A percentile compares a stretch with the other conserved stretches of the same genome.
Evolutionary conservation across 2,797 vertebrate genomes (phyloP).

Genomic region (Anabacerthia variegaticeps): DNA sequence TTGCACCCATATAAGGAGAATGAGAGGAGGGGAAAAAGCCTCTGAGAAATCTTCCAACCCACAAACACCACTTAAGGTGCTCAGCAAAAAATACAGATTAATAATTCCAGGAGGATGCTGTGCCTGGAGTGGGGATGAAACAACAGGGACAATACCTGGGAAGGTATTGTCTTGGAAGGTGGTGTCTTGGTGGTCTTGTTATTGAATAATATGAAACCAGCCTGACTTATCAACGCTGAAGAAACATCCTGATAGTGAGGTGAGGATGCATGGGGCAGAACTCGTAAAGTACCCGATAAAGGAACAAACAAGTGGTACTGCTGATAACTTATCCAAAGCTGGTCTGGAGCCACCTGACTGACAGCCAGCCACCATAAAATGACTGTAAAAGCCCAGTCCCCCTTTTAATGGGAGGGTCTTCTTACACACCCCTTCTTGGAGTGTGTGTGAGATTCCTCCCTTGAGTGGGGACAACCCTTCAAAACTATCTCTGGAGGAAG

Average conservation of each 20-base stretch:
- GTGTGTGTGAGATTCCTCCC: neutral
- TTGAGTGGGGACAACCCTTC: neutral
- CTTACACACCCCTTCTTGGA: neutral
- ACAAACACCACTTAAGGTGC: neutral
- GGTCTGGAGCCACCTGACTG: neutral
- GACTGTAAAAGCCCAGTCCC: neutral
- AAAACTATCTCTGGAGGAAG: neutral
- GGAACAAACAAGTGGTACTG: too few relatives aligned
- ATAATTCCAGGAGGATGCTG: neutral
- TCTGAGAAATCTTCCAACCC: neutral
- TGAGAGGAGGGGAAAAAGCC: fast-evolving
- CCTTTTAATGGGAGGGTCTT: neutral
- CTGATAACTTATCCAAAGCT: neutral
- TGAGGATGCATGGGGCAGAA: neutral
- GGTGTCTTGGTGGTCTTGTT: too few relatives aligned
- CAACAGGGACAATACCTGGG: fast-evolving
- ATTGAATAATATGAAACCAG: neutral
- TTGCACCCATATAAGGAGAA: neutral
- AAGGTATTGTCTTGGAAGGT: neutral
- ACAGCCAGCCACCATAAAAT: neutral
- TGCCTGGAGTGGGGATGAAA: neutral
- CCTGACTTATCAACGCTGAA: neutral
- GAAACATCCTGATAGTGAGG: neutral
- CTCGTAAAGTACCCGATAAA: neutral
- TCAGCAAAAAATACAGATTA: neutral